phyloP scores from a whole-genome alignment of 2,113 vertebrate genomes.

The Bos indicus region DNA sequence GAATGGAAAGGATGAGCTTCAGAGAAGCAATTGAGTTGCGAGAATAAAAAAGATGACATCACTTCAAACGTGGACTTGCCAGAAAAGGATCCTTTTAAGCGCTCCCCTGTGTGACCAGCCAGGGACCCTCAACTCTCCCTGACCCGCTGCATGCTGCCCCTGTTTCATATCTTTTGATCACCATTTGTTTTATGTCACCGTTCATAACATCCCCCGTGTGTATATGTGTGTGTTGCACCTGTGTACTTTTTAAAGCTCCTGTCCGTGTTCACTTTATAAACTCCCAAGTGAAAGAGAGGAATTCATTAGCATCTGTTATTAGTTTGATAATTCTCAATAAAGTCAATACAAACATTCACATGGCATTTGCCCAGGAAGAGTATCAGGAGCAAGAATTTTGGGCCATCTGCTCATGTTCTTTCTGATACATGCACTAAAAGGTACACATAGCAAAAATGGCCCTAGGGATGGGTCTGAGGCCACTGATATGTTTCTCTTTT shows the following conservation, averaged over 20 bases:
- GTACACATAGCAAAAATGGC: background rate
- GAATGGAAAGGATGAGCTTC: slow-evolving; percentile 80
- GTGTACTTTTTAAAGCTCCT: slow-evolving; percentile 53
- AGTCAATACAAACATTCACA: slow-evolving; percentile 43
- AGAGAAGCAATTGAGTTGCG: slow-evolving; percentile 78
- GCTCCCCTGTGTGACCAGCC: slow-evolving; percentile 55
- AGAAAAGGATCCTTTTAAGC: slow-evolving; percentile 70
- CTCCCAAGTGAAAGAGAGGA: background rate
- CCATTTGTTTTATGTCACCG: background rate
- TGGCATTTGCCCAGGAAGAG: slow-evolving; percentile 37
- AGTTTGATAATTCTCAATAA: slow-evolving; percentile 54
- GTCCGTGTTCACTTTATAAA: background rate
- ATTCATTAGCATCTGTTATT: background rate
- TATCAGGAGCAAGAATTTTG: background rate
- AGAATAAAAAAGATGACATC: slow-evolving; percentile 77
- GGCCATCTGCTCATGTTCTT: background rate
- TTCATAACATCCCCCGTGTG: background rate
- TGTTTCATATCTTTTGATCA: slow-evolving; percentile 23
- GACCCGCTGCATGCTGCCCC: background rate
- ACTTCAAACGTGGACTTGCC: slow-evolving; percentile 80
- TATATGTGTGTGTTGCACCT: background rate
- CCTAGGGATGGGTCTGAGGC: background rate
- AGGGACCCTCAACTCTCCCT: slow-evolving; percentile 34
- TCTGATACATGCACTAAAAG: background rate
- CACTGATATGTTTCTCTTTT: background rate